Evolutionary conservation across 2,888 invertebrate species (phyloP).

Genomic region (Thereva unica): DNA sequence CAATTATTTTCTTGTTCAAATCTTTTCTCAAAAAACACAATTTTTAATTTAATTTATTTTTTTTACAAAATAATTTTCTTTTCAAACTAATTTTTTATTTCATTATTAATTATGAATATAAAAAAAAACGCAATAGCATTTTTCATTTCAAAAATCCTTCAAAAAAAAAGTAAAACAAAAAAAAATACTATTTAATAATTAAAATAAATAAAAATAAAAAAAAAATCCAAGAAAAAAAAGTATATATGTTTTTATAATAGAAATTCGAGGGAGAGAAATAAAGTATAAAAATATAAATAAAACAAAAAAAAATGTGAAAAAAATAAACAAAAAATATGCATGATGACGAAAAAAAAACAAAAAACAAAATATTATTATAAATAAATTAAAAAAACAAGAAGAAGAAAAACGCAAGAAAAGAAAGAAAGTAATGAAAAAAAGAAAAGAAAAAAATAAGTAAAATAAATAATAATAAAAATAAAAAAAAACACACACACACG

Average conservation of each 20-base stretch:
- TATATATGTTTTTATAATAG: constrained; percentile 34
- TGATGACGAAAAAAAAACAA: constrained; percentile 30
- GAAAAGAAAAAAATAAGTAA: background rate
- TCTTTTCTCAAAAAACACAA: too few relatives aligned
- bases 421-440: background rate
- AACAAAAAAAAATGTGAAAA: constrained; percentile 12
- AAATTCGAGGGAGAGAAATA: constrained; percentile 11
- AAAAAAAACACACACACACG: background rate
- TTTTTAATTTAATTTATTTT: too few relatives aligned
- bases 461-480: background rate
- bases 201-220: too few relatives aligned
- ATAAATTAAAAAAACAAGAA: constrained; percentile 1
- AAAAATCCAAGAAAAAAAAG: constrained; percentile 3
- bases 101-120: background rate
- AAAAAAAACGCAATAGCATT: background rate
- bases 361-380: background rate
- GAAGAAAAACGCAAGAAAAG: constrained; percentile 11
- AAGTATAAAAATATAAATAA: constrained; percentile 11
- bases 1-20: too few relatives aligned
- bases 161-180: constrained; percentile 5
- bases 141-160: constrained; percentile 10
- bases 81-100: background rate
- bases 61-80: too few relatives aligned
- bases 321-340: constrained; percentile 23
- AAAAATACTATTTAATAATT: constrained; percentile 16